Evolutionary conservation across 2,113 vertebrate genomes (phyloP), one percentile per base, ranked within the genome.

Genomic region (Salvelinus alpinus): DNA sequence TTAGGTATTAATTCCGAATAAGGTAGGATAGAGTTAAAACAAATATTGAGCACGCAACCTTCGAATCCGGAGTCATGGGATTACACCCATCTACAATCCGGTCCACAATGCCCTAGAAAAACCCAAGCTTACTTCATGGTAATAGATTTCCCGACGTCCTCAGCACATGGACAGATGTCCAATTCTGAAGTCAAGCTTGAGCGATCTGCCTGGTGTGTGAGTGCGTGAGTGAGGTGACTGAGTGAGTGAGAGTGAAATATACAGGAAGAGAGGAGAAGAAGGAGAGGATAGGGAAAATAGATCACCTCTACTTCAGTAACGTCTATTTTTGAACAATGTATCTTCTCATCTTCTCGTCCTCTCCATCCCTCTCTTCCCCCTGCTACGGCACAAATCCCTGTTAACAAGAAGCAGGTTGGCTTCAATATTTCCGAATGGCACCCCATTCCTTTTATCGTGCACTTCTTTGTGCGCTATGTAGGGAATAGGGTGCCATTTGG

Each of bases 331-430:
- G 16, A 57, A 57, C 13, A 16, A 14, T 57, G 51, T 20, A 57
- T 16, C 51, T 13, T 13, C 48, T 57, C 3, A 38, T 20, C 51
- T 20, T 57, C 13, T 57, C 3, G 13, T 57, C 51, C 4, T 57
- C 51, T 18, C 51, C 51, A 57, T 4, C 51, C 51, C 51, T 16
- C 16, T 57, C 51, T 57, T 57, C 2, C 51, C 3, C 16, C 51
- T 57, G 51, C 51, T 16, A 57, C 3, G 51, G 18, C 51, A 57
- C 51, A 57, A 57, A 57, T 68, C 69, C 71, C 72, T 78, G 77
- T 77, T 65, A 47, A 65, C 57, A 25, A 67, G 31, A n/a, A 29
- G 34, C 38, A 54, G n/a, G 47, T 65, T 64, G 13, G 72, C 34
- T 48, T 73, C 66, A 68, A 38, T 68, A 64, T 65, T 64, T 64